These are phyloP conservation scores for Xiphophorus couchianus DNA, from an alignment of 2,113 vertebrate species.

Conservation along the genomic window DNA sequence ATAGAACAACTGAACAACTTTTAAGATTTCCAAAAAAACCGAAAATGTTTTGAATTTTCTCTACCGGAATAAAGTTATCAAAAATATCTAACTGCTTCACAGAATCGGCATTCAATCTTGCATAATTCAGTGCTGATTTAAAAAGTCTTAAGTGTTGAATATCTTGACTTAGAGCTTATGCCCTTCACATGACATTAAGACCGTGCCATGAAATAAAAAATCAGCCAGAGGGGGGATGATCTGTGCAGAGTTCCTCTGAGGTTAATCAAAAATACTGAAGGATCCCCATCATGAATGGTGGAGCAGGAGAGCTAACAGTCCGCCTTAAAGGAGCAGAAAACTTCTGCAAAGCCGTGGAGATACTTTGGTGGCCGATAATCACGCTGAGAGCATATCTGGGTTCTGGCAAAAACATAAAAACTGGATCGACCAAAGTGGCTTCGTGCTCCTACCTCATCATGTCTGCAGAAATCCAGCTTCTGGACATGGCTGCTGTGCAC, in stretches of 20 bases:
- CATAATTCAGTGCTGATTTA: neutral
- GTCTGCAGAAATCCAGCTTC: too few species aligned
- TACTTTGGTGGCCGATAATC: neutral
- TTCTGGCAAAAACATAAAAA: too few species aligned
- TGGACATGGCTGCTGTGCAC: too few species aligned
- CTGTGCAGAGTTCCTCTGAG: too few species aligned
- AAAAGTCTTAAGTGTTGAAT: neutral
- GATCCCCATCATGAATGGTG: neutral
- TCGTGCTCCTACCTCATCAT: too few species aligned
- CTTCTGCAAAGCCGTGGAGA: neutral
- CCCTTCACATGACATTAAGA: neutral
- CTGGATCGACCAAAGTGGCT: too few species aligned
- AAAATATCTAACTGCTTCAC: neutral
- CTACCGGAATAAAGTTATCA: neutral
- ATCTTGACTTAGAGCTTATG: neutral
- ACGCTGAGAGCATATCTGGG: too few species aligned
- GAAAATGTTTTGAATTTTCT: neutral
- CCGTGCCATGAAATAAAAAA: neutral
- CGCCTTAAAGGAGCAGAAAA: neutral
- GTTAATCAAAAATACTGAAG: too few species aligned
- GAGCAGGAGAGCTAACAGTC: neutral
- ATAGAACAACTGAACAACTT: neutral
- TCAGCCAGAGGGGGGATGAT: neutral
- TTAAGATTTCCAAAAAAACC: neutral
- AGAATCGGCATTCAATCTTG: neutral